Base-by-base conservation (phyloP, 2,888 invertebrate genomes). In the Sisyra terminalis region DNA sequence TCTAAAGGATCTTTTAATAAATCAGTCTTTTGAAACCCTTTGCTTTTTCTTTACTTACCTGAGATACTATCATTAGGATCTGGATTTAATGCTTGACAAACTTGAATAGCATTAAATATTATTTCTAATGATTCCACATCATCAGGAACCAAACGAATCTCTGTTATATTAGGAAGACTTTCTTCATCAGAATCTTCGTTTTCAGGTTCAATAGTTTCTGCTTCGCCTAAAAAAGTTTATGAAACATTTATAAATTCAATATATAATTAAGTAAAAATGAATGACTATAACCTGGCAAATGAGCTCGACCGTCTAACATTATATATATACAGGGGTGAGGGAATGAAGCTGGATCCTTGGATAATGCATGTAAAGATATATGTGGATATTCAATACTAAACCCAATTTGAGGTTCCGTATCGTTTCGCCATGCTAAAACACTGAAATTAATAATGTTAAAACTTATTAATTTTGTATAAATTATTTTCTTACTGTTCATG, bases 281-380 rank as follows among this genome's bases (percentile, higher is more conserved):
- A 24, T 24, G 24, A 24, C 24, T 29, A 10, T 14, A 30, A 30
- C 43, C 43, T 43, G 43, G 43, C 8, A 43, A 16, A 15, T 37
- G 29, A 7, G 38, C 37, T 16, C 16, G 37, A 24, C 30, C 43
- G 15, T 43, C 43, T 38, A 43, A 30, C 43, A 43, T 43, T 4
- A 43, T 10, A 38, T 43, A 43, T 14, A 43, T 43, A 38, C 38
- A 38, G n/a, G 43, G 43, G 6, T 34, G 29, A 6, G 43, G 43
- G 30, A 30, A 43, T 13, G 29, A 15, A 5, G 38, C 24, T 3
- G 37, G 43, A 38, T 43, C 43, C 16, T 31, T 29, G 4, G 30
- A 43, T 30, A 43, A 16, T 14, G 43, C 43, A 38, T 43, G 43
- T 9, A 43, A 24, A 11, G 43, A 43, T 16, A 43, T 43, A 30